These are phyloP conservation scores for Scleropages formosus DNA, from an alignment of 2,797 vertebrate species.

Conservation along the genomic window DNA sequence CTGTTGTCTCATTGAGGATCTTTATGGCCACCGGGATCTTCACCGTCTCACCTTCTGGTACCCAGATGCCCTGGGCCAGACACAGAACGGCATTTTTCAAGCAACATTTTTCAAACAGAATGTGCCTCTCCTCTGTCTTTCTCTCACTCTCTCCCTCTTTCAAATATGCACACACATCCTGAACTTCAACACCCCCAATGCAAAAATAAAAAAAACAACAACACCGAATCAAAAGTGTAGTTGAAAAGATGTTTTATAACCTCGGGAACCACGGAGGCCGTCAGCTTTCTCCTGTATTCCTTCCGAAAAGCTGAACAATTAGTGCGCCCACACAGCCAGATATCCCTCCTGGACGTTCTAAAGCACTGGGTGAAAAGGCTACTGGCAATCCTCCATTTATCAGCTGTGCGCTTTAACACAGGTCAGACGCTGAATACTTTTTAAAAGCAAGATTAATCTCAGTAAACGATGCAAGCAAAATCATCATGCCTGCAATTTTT, in stretches of 20 bases:
- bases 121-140: conserved; percentile 36
- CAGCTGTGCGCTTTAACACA: neutral
- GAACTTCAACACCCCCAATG: conserved; percentile 9
- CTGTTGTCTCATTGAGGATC: conserved; percentile 92
- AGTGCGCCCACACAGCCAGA: neutral
- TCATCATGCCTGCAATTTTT: neutral
- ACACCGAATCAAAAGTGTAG: neutral
- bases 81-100: conserved; percentile 27
- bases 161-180: neutral
- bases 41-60: conserved; percentile 93
- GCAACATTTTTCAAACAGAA: conserved; percentile 34
- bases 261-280: neutral
- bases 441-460: conserved; percentile 9
- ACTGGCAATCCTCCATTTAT: conserved; percentile 1
- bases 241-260: neutral
- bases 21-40: conserved; percentile 98
- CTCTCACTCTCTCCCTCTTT: conserved; percentile 16
- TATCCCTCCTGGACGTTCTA: neutral
- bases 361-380: neutral
- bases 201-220: neutral
- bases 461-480: neutral
- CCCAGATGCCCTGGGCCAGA: conserved; percentile 87
- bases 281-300: neutral
- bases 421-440: conserved; percentile 12
- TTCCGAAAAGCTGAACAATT: neutral